Evolutionary conservation across 2,888 invertebrate species (phyloP), one percentile per base, ranked within the genome.

Genomic region (Conus canariensis): DNA sequence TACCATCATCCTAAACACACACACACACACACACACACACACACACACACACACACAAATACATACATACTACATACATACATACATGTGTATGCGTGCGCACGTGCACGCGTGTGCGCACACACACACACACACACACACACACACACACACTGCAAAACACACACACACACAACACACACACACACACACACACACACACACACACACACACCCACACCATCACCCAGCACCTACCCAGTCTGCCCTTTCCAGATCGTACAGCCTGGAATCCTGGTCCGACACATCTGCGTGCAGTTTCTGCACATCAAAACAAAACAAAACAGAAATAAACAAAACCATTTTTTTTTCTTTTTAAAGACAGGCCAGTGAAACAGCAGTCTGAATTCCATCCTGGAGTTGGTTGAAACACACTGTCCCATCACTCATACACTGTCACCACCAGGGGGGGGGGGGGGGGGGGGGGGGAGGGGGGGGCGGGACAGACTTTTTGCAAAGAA

Each of bases 41-140:
- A 94, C 45, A 85, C 77, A 77, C 45, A 25, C 82, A 10, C 45
- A 9, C 45, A 6, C 14, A n/a, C 45, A 30, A 1, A 9, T 1
- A 82, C 30, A 22, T 2, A 30, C n/a, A 64, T 3, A 64, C 22
- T n/a, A 94, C 45, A 85, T 6, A 77, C 45, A 25, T 56, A 10
- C 45, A 9, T 4, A 6, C 14, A n/a, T 16, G 12, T 45, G 14
- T 12, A 12, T 19, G 6, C 30, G 67, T 45, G 45, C 45, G 22
- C 58, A 86, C 70, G 64, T 74, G 10, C 80, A 88, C 77, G 70
- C 45, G n/a, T 6, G n/a, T n/a, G n/a, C 60, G 3, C 22, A 94
- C 45, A 85, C 77, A 77, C 45, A 25, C 82, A 10, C 45, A 9
- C 45, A 30, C 30, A 30, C 30, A 30, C 0, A 16, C 70, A 70